Percentiles rank a stretch among this genome's conserved stretches.
Evolutionary conservation across 2,113 vertebrate genomes (phyloP).

Genomic region (Serranochromis macrocephalus): DNA sequence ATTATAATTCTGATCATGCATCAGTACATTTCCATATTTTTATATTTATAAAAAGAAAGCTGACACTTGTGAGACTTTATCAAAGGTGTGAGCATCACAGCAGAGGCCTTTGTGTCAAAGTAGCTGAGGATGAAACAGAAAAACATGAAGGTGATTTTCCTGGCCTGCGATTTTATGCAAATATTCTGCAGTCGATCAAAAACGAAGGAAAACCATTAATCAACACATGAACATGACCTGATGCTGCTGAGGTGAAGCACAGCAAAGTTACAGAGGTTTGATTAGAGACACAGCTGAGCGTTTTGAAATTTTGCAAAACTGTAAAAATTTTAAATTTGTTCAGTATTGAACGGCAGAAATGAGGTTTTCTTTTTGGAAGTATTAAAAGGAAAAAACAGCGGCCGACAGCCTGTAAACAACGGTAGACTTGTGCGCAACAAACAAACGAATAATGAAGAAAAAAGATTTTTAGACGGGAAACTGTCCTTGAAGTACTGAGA

Average conservation of each 20-base stretch:
- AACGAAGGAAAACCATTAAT: fast-evolving
- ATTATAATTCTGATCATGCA: fast-evolving
- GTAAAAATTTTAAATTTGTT: too few species aligned
- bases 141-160: fast-evolving
- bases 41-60: fast-evolving
- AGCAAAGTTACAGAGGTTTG: fast-evolving
- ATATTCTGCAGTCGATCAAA: fast-evolving
- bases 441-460: fast-evolving
- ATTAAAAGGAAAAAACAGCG: fast-evolving
- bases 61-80: not conserved
- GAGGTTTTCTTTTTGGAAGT: fast-evolving
- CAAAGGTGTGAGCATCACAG: fast-evolving
- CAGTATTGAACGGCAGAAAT: too few species aligned
- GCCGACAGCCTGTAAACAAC: fast-evolving
- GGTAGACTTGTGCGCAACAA: fast-evolving
- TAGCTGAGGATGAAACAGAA: not conserved
- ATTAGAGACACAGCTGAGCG: fast-evolving
- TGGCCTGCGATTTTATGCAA: fast-evolving
- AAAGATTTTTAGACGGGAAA: fast-evolving
- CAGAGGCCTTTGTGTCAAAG: not conserved
- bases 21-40: not conserved
- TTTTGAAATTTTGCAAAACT: too few species aligned
- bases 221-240: fast-evolving
- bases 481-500: fast-evolving
- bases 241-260: not conserved